Base-by-base conservation (phyloP, 2,113 vertebrate species). In the Zootoca vivipara region DNA sequence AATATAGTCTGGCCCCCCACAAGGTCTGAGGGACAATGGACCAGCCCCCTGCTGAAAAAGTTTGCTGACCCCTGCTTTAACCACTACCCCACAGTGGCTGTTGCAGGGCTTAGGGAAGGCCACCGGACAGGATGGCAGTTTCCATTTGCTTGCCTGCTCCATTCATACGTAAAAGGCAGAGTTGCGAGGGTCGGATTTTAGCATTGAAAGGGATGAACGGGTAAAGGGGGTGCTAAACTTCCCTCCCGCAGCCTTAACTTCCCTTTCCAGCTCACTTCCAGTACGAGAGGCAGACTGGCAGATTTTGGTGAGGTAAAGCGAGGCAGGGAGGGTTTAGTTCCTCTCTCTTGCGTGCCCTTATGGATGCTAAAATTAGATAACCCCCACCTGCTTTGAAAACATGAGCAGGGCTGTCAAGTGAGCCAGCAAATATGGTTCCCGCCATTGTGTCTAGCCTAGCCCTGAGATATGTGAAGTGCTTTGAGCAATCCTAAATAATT, bases 321-420 rank as follows among this genome's bases (percentile, higher is more conserved):
- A 20, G 56, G 70, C 2, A 52, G 67, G 7, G 58, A 15, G 46
- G 7, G 26, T 42, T 77, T 10, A 80, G 40, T 28, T 56, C 42
- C 24, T 15, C 28, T 72, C 30, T 5, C 16, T 9, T 52, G 5
- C 18, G 15, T 40, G 65, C 70, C 30, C 70, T 22, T 6, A 75
- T 62, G 65, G 69, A 64, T 73, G 46, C 28, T 87, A 46, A 87
- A 87, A n/a, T 75, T 87, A 75, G 79, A 65, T 42, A 12, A 2
- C 3, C 22, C 85, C 58, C 40, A 40, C 35, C 38, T 15, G 16
- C 28, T 73, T 82, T 65, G 4, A 28, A 46, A 46, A 30, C 24
- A 35, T 58, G 52, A 80, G 70, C 74, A 18, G 52, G 56, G 33
- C 86, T 82, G 86, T 42, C 86, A 81, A 62, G 56, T 74, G 79